phyloP scores from a whole-genome alignment of 2,113 vertebrate species.

The Microcebus murinus region DNA sequence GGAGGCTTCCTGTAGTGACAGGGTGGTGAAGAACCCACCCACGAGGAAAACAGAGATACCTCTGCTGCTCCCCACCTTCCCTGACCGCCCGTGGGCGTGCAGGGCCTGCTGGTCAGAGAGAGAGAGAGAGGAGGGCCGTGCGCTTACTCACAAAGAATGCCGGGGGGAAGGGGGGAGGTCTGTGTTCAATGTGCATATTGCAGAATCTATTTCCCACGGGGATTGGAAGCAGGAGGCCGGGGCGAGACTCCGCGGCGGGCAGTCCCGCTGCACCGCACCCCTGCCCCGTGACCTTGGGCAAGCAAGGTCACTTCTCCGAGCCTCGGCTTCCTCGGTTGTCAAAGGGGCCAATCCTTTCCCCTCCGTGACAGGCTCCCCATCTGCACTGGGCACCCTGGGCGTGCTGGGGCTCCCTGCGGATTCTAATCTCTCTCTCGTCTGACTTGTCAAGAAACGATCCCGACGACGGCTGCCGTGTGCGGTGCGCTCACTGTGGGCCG shows the following conservation, averaged over 20 bases:
- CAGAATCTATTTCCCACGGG: neutral
- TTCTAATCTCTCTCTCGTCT: too few relatives aligned
- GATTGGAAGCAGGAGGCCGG: neutral
- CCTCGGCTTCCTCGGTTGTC: neutral
- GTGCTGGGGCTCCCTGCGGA: too few relatives aligned
- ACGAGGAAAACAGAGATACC: neutral
- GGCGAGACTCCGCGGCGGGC: neutral
- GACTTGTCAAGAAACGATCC: neutral
- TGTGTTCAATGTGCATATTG: neutral
- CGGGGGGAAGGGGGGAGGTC: neutral
- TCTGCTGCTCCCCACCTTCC: neutral
- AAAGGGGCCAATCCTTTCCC: neutral
- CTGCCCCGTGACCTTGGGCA: neutral
- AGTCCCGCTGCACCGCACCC: fast-evolving
- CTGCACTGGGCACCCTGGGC: neutral
- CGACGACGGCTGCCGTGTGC: fast-evolving
- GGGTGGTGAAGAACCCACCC: neutral
- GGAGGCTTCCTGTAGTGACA: too few relatives aligned
- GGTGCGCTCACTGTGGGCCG: fast-evolving
- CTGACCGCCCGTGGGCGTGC: neutral
- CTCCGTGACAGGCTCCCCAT: neutral
- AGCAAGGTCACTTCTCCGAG: neutral
- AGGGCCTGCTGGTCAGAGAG: neutral
- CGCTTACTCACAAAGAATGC: neutral
- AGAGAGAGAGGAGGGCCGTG: neutral